Percentiles rank a stretch among this genome's conserved stretches.
phyloP scores from a whole-genome alignment of 1,140 invertebrate genomes.

The Trichomalopsis sarcophagae region DNA sequence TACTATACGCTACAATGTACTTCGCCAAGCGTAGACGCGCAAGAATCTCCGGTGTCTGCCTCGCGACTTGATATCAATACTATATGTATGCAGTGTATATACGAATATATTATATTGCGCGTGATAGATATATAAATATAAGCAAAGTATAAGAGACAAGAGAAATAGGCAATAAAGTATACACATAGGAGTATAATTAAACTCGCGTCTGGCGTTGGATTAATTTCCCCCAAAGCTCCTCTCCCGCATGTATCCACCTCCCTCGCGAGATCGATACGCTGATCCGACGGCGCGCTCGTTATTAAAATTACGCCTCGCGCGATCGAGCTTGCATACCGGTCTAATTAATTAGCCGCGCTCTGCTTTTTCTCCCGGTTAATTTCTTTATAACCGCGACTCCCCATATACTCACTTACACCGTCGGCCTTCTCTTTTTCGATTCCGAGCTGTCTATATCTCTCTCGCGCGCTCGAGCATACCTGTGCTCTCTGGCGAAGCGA shows the following conservation, averaged over 20 bases:
- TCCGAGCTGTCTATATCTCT: slow-evolving; percentile 52
- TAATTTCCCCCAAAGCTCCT: slow-evolving; percentile 7
- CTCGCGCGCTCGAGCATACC: slow-evolving; percentile 20
- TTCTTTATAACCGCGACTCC: slow-evolving; percentile 18
- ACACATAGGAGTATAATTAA: slow-evolving; percentile 25
- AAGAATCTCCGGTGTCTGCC: neutral
- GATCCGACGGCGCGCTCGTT: slow-evolving; percentile 21
- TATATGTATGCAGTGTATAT: slow-evolving; percentile 34
- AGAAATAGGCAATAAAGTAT: slow-evolving; percentile 44
- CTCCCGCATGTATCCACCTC: neutral
- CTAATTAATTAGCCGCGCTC: slow-evolving; percentile 44
- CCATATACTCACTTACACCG: neutral
- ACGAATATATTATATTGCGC: slow-evolving; percentile 13
- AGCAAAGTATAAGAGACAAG: neutral
- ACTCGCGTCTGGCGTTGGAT: neutral
- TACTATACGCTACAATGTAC: neutral
- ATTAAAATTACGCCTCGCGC: slow-evolving; percentile 41
- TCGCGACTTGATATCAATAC: neutral
- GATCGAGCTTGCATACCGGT: slow-evolving; percentile 10
- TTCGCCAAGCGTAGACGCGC: neutral
- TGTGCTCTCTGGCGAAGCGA: slow-evolving; percentile 9
- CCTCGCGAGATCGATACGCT: slow-evolving; percentile 21
- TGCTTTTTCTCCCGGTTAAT: slow-evolving; percentile 1
- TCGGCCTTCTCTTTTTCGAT: slow-evolving; percentile 1
- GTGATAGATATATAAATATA: slow-evolving; percentile 41